Percentiles rank a stretch among this genome's conserved stretches.
Conservation (phyloP, 2,888 invertebrate genomes). For the Incurvaria masculella region DNA sequence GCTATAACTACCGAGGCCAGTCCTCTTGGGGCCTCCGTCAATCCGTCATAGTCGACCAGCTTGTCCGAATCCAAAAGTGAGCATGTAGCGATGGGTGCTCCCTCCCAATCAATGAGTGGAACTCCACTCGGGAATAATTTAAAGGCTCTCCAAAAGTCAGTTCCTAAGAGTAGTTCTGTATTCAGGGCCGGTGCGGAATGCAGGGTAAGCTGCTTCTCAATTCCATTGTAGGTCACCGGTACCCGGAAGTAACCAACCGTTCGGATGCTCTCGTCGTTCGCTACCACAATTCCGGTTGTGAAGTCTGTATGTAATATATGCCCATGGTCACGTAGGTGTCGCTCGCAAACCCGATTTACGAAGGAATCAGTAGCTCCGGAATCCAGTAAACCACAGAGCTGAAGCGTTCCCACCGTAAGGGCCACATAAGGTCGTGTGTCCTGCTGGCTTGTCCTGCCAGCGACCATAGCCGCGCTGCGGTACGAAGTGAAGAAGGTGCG, state of each 20-base stretch:
- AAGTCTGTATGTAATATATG: neutral
- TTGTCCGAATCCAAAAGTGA: neutral
- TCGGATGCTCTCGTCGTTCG: neutral
- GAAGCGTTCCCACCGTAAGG: too few species aligned
- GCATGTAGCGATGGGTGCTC: too few species aligned
- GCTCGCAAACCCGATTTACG: neutral
- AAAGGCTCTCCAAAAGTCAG: conserved; percentile 1
- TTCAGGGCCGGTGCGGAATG: neutral
- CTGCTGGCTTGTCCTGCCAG: too few species aligned
- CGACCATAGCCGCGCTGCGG: neutral
- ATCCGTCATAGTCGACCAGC: neutral
- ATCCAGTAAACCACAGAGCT: too few species aligned
- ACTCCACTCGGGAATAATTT: neutral
- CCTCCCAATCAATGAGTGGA: neutral
- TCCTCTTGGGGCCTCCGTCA: too few species aligned
- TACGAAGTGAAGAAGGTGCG: neutral
- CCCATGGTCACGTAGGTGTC: neutral
- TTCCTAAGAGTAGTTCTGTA: neutral
- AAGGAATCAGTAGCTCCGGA: neutral
- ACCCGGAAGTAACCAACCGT: neutral
- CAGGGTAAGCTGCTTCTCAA: neutral
- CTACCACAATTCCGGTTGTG: neutral
- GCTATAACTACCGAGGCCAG: too few species aligned
- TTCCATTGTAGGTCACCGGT: neutral
- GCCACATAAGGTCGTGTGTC: too few species aligned